phyloP scores from a whole-genome alignment of 2,797 vertebrate species.

The Melanotaenia maccullochi region DNA sequence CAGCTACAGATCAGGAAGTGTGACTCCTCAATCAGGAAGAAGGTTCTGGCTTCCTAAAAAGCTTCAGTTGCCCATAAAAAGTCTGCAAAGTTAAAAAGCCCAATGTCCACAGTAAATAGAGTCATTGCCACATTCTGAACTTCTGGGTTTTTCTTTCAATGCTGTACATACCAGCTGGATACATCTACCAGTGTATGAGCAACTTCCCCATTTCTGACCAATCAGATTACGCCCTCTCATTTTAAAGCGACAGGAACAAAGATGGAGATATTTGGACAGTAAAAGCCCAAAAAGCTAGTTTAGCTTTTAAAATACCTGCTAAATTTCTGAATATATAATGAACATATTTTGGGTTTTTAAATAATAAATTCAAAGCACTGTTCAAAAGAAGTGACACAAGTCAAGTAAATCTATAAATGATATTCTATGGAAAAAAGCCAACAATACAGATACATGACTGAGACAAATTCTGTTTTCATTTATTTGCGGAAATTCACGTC shows the following conservation, averaged over 20 bases:
- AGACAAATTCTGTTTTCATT: constrained; percentile 44
- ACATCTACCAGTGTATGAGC: neutral
- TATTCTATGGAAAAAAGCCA: constrained; percentile 22
- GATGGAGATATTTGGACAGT: neutral
- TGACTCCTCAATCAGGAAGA: neutral
- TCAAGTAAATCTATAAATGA: constrained; percentile 16
- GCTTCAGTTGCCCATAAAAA: neutral
- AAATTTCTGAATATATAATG: neutral
- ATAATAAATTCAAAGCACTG: neutral
- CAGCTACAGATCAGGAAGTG: neutral
- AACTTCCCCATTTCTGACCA: neutral
- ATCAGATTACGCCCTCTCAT: neutral
- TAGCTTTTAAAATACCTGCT: neutral
- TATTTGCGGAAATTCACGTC: constrained; percentile 21
- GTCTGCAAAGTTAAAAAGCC: neutral
- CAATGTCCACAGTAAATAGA: neutral
- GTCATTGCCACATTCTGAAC: neutral
- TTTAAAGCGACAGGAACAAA: neutral
- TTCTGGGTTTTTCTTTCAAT: neutral
- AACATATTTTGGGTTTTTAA: neutral
- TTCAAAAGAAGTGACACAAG: neutral
- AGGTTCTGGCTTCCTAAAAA: neutral
- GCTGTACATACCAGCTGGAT: neutral
- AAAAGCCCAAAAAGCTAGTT: neutral
- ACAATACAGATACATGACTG: constrained; percentile 14